Evolutionary conservation across 1,140 invertebrate species (phyloP).

Genomic region (Pseudomyrmex cubaensis): DNA sequence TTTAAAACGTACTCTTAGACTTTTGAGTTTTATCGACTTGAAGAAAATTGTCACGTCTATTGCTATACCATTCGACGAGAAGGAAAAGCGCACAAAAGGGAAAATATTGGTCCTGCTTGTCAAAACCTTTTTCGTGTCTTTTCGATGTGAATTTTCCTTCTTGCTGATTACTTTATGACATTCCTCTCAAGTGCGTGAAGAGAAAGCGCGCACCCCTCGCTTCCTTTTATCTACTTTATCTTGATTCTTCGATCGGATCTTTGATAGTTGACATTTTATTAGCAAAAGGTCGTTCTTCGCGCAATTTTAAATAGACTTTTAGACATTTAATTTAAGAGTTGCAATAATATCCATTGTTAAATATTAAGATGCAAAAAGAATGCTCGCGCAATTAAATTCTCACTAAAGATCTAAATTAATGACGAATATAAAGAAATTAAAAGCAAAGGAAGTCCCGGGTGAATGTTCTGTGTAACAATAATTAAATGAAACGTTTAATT

Average conservation of each 20-base stretch:
- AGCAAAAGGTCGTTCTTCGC: not conserved
- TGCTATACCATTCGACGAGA: constrained; percentile 7
- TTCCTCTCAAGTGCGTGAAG: not conserved
- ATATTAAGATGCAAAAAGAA: constrained; percentile 12
- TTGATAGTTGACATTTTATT: constrained; percentile 25
- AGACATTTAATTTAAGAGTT: constrained; percentile 5
- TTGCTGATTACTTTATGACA: constrained; percentile 38
- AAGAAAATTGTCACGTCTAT: constrained; percentile 13
- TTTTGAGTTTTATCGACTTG: not conserved
- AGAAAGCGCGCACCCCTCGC: too few species aligned
- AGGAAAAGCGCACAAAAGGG: not conserved
- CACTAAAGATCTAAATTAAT: not conserved
- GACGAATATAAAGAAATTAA: constrained; percentile 3
- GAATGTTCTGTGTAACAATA: not conserved
- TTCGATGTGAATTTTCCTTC: constrained; percentile 13
- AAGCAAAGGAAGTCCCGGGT: not conserved
- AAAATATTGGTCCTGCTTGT: constrained; percentile 40
- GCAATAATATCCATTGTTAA: not conserved
- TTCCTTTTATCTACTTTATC: not conserved
- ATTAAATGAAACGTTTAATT: not conserved
- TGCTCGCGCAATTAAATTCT: not conserved
- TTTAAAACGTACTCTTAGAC: not conserved
- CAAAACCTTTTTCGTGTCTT: constrained; percentile 19
- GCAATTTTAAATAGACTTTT: constrained; percentile 8
- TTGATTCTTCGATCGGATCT: not conserved